Percentiles rank a stretch among this genome's conserved stretches.
Evolutionary conservation across 1,140 invertebrate species (phyloP).

Genomic region (Pseudomyrmex concolor): DNA sequence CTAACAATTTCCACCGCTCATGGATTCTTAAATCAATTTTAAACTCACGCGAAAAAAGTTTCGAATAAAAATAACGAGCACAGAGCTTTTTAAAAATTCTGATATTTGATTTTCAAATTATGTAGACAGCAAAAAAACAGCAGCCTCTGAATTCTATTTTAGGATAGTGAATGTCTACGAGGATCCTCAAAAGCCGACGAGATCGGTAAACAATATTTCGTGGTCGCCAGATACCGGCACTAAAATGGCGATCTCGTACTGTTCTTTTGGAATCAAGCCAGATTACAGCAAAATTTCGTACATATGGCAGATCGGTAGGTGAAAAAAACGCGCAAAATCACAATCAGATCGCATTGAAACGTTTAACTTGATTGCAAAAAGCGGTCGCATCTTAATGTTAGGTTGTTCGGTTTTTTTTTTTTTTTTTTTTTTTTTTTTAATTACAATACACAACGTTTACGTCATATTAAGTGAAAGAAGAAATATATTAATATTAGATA

Average conservation of each 20-base stretch:
- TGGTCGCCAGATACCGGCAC: slow-evolving; percentile 94
- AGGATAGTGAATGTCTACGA: slow-evolving; percentile 81
- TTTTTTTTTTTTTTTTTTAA: too few species aligned
- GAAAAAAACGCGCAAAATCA: slow-evolving; percentile 48
- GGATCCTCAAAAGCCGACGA: slow-evolving; percentile 87
- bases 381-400: too few species aligned
- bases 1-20: slow-evolving; percentile 33
- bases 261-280: slow-evolving; percentile 87
- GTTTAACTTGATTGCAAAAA: background rate
- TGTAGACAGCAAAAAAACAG: background rate
- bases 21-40: slow-evolving; percentile 2
- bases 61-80: background rate
- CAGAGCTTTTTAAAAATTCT: too few species aligned
- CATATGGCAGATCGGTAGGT: slow-evolving; percentile 95
- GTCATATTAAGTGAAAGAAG: too few species aligned
- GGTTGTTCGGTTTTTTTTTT: too few species aligned
- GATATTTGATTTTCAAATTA: background rate
- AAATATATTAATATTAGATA: too few species aligned
- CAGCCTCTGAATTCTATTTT: slow-evolving; percentile 36
- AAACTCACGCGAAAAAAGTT: background rate
- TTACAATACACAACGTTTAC: too few species aligned
- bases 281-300: slow-evolving; percentile 88
- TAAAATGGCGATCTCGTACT: slow-evolving; percentile 94
- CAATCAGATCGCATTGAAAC: slow-evolving; percentile 18
- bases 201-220: slow-evolving; percentile 92